A percentile compares a stretch with the other conserved stretches of the same genome.
Evolutionary conservation across 2,113 vertebrate genomes (phyloP).

Genomic region (Gymnocephalus cernua): DNA sequence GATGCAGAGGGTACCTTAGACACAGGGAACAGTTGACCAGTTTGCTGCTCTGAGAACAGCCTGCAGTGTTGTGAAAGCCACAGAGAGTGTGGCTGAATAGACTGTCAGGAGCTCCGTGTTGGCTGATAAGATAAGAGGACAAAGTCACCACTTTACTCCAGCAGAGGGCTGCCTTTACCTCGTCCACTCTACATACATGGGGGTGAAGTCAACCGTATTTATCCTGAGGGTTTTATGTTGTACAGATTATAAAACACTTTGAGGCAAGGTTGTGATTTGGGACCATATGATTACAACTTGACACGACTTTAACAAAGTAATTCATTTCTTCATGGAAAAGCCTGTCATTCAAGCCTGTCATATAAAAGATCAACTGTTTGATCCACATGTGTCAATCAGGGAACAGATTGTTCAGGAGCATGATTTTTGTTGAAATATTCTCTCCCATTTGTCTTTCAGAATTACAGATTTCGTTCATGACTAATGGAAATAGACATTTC

Average conservation of each 20-base stretch:
- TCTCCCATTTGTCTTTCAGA: too few species aligned
- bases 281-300: background rate
- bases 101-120: slow-evolving; percentile 25
- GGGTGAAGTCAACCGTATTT: background rate
- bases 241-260: background rate
- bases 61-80: background rate
- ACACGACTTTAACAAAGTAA: background rate
- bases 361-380: too few species aligned
- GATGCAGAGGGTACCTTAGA: too few species aligned
- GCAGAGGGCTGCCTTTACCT: slow-evolving; percentile 44
- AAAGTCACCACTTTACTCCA: slow-evolving; percentile 47
- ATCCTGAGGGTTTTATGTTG: background rate
- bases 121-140: slow-evolving; percentile 51
- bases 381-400: too few species aligned
- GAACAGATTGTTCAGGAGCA: too few species aligned
- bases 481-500: too few species aligned
- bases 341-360: background rate
- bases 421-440: too few species aligned
- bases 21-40: background rate
- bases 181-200: background rate
- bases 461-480: too few species aligned
- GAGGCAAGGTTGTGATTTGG: background rate
- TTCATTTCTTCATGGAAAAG: background rate
- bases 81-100: slow-evolving; percentile 2
- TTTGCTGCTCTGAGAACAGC: slow-evolving; percentile 2